Evolutionary conservation across 2,113 vertebrate genomes (phyloP).

Genomic region (Porphyrio hochstetteri): DNA sequence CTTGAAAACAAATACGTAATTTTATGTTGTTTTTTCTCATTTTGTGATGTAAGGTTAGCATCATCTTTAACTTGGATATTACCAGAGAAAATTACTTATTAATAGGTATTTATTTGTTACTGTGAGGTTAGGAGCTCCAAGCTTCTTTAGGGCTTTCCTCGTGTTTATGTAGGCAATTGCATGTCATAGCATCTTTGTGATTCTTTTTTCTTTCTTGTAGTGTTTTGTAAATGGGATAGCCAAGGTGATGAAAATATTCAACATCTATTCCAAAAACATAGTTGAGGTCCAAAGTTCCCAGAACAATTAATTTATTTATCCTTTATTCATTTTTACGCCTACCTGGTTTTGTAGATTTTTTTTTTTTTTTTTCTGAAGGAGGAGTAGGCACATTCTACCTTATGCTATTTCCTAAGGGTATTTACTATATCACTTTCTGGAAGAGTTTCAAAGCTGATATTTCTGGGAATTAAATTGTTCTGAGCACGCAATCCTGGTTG

Average conservation of each 20-base stretch:
- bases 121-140: neutral
- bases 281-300: neutral
- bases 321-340: neutral
- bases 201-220: neutral
- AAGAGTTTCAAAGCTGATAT: neutral
- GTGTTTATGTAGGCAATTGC: neutral
- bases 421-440: neutral
- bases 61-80: slow-evolving; percentile 36
- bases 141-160: neutral
- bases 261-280: neutral
- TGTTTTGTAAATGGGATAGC: slow-evolving; percentile 7
- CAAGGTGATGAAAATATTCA: neutral
- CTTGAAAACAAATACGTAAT: neutral
- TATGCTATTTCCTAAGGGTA: neutral
- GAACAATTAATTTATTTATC: neutral
- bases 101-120: neutral
- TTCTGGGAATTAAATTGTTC: neutral
- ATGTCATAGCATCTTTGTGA: neutral
- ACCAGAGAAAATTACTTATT: neutral
- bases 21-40: neutral
- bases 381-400: neutral
- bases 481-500: neutral
- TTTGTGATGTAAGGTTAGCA: slow-evolving; percentile 5
- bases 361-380: neutral
- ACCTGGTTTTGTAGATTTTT: neutral